A percentile compares a stretch with the other conserved stretches of the same genome.
phyloP scores from a whole-genome alignment of 2,797 vertebrate species.

The Iguana delicatissima region DNA sequence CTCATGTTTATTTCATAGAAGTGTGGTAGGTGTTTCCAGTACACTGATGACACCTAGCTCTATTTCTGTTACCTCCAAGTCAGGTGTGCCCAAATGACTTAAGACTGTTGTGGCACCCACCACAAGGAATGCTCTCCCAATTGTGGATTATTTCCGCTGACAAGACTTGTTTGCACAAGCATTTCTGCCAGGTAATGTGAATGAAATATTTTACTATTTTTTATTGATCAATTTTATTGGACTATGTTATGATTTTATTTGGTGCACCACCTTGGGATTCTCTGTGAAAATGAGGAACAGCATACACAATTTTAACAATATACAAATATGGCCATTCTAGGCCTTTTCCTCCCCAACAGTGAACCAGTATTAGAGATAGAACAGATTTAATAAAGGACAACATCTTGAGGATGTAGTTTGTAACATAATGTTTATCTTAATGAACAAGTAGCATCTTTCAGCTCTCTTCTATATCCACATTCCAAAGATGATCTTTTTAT shows the following conservation, averaged over 20 bases:
- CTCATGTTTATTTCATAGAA: neutral
- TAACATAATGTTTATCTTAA: neutral
- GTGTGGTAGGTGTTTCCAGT: neutral
- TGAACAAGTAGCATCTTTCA: neutral
- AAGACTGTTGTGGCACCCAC: neutral
- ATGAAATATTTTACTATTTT: neutral
- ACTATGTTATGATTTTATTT: neutral
- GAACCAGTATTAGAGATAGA: neutral
- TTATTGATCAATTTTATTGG: neutral
- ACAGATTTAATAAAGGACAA: neutral
- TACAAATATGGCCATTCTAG: neutral
- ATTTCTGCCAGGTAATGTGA: neutral
- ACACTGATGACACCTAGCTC: no score
- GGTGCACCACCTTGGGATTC: neutral
- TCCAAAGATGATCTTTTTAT: neutral
- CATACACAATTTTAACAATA: neutral
- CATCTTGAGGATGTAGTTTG: neutral
- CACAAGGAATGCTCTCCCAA: neutral
- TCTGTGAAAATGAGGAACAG: neutral
- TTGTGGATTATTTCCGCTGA: no score
- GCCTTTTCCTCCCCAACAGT: neutral
- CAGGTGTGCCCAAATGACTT: no score
- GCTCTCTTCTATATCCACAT: neutral
- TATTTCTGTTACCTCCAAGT: no score
- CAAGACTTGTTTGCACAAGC: neutral